Percentiles rank a stretch among this genome's conserved stretches.
These are phyloP conservation scores for Callitettix versicolor DNA, from an alignment of 1,140 invertebrate genomes.

Conservation along the genomic window DNA sequence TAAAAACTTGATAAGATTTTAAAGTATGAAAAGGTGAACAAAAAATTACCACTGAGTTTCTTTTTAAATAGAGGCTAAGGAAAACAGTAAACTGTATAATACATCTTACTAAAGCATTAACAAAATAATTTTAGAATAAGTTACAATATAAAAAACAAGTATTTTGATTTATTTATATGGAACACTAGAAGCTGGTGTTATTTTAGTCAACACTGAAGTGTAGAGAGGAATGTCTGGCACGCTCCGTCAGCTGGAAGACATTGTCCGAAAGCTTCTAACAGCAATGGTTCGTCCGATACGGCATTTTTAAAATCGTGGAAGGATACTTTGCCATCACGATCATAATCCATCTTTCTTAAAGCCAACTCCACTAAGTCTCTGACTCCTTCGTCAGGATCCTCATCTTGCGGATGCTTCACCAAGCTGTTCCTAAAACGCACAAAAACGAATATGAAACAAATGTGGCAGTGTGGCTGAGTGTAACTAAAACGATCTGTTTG, in stretches of 20 bases:
- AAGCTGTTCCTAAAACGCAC: conserved; percentile 50
- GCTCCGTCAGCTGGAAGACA: conserved; percentile 66
- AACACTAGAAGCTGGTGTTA: too few relatives aligned
- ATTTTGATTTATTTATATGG: too few relatives aligned
- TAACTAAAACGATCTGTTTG: too few relatives aligned
- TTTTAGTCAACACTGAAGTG: conserved; percentile 30
- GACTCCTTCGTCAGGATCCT: conserved; percentile 85
- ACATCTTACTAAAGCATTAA: too few relatives aligned
- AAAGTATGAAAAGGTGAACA: too few relatives aligned
- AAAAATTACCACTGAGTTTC: too few relatives aligned
- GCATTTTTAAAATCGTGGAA: conserved; percentile 60
- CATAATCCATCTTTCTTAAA: conserved; percentile 69
- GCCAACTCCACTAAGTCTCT: conserved; percentile 79
- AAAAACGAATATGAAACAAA: neutral
- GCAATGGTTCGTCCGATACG: conserved; percentile 61
- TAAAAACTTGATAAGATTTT: too few relatives aligned
- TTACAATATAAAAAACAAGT: too few relatives aligned
- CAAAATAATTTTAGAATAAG: too few relatives aligned
- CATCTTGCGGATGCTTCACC: conserved; percentile 65
- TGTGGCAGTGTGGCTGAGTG: too few relatives aligned
- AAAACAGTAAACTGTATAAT: too few relatives aligned
- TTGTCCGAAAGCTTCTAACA: conserved; percentile 80
- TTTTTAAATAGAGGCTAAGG: too few relatives aligned
- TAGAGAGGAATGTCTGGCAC: conserved; percentile 52
- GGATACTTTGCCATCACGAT: conserved; percentile 75